Evolutionary conservation across 2,888 invertebrate genomes (phyloP).

Genomic region (Tetramorium bicarinatum): DNA sequence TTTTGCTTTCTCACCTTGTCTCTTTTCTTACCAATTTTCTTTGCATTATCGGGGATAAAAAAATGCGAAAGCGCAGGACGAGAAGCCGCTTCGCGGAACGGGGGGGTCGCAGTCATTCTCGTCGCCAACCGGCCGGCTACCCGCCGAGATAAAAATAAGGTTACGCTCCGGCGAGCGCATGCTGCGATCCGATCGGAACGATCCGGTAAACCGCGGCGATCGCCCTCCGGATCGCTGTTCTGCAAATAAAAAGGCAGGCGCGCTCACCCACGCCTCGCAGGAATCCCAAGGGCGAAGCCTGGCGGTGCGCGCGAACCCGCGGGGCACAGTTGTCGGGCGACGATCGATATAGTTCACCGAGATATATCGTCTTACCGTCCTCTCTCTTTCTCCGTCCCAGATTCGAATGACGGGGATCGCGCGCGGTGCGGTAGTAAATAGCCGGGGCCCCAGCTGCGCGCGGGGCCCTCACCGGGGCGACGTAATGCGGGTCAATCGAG

Average conservation of each 20-base stretch:
- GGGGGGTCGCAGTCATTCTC: not conserved
- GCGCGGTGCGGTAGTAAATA: constrained; percentile 58
- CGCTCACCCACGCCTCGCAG: constrained; percentile 78
- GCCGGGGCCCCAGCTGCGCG: constrained; percentile 64
- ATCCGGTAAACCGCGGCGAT: constrained; percentile 57
- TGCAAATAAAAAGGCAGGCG: constrained; percentile 62
- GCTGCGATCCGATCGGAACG: constrained; percentile 49
- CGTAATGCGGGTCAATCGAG: constrained; percentile 73
- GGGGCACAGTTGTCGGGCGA: constrained; percentile 52
- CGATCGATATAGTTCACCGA: constrained; percentile 63
- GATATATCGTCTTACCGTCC: constrained; percentile 65
- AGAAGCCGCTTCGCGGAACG: constrained; percentile 14
- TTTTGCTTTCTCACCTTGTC: not conserved
- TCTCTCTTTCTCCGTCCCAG: constrained; percentile 72
- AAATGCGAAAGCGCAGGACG: not conserved
- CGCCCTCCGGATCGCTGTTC: constrained; percentile 53
- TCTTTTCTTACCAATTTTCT: not conserved
- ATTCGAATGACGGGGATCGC: constrained; percentile 56
- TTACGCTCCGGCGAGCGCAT: constrained; percentile 61
- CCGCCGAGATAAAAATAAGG: constrained; percentile 50
- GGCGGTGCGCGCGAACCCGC: constrained; percentile 45
- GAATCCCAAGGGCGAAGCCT: constrained; percentile 77
- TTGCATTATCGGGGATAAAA: not conserved
- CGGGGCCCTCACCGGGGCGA: constrained; percentile 54
- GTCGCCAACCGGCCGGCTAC: constrained; percentile 35